Percentiles rank a stretch among this genome's conserved stretches.
phyloP scores from a whole-genome alignment of 2,797 vertebrate genomes.

The Enteromius unitaeniatus region DNA sequence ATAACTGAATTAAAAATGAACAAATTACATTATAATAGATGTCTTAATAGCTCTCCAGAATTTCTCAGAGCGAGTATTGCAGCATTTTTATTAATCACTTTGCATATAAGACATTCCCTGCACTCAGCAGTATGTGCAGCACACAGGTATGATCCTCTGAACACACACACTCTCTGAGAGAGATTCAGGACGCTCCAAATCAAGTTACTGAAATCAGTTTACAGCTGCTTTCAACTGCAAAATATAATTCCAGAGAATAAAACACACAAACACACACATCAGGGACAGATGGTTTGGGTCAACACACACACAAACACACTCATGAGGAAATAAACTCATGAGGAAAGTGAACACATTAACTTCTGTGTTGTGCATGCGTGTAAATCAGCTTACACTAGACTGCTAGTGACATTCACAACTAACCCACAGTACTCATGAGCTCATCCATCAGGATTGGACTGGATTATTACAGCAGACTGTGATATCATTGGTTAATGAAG shows the following conservation, averaged over 20 bases:
- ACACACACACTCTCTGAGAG: neutral
- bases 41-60: neutral
- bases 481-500: neutral
- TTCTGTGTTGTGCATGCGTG: neutral
- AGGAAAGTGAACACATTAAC: neutral
- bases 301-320: neutral
- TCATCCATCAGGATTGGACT: neutral
- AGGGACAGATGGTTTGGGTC: slow-evolving; percentile 19
- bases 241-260: neutral
- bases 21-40: neutral
- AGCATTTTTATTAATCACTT: neutral
- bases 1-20: too few relatives aligned
- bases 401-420: neutral
- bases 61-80: neutral
- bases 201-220: neutral
- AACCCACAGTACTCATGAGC: too few relatives aligned
- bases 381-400: neutral
- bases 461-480: neutral
- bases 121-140: neutral
- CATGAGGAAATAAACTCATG: neutral
- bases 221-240: neutral
- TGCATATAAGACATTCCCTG: neutral
- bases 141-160: neutral
- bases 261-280: neutral
- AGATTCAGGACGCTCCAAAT: neutral